These are phyloP conservation scores for Nomada flava DNA, from an alignment of 2,888 invertebrate species.

Conservation along the genomic window DNA sequence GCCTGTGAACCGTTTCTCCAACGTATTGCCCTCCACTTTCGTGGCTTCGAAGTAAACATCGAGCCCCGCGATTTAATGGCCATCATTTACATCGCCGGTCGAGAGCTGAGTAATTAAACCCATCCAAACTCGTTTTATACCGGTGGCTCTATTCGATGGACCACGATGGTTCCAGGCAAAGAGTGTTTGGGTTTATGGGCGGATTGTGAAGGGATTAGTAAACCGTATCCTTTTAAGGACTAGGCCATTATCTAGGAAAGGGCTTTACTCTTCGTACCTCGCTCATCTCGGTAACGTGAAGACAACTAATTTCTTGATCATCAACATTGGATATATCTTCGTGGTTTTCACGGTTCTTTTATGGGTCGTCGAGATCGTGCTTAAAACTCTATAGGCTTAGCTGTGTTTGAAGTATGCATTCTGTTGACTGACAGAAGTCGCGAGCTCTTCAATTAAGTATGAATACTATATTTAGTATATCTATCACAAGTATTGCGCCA, in stretches of 20 bases:
- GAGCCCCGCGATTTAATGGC: conserved; percentile 77
- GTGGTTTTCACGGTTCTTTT: too few relatives aligned
- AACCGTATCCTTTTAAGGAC: conserved; percentile 74
- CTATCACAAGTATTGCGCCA: too few relatives aligned
- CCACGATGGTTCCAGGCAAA: conserved; percentile 66
- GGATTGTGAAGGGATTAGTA: conserved; percentile 73
- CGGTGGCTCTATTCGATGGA: conserved; percentile 65
- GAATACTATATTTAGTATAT: too few relatives aligned
- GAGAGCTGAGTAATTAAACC: conserved; percentile 82
- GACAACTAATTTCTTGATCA: conserved; percentile 24
- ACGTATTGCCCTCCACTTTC: conserved; percentile 69
- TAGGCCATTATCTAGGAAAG: conserved; percentile 62
- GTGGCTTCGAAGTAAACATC: conserved; percentile 75
- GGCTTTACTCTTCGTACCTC: conserved; percentile 27
- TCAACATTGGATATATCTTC: too few relatives aligned
- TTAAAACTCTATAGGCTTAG: too few relatives aligned
- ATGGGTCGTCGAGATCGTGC: too few relatives aligned
- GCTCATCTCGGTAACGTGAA: conserved; percentile 39
- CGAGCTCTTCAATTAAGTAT: too few relatives aligned
- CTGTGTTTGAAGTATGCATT: too few relatives aligned
- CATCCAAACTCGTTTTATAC: conserved; percentile 76
- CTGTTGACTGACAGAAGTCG: too few relatives aligned
- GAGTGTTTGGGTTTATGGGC: conserved; percentile 74
- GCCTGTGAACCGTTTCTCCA: conserved; percentile 51
- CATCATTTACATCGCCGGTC: conserved; percentile 78